A percentile compares a stretch with the other conserved stretches of the same genome.
Conservation (phyloP, 37 sponge, comb jelly and placozoan genomes). For the Ianthella basta region DNA sequence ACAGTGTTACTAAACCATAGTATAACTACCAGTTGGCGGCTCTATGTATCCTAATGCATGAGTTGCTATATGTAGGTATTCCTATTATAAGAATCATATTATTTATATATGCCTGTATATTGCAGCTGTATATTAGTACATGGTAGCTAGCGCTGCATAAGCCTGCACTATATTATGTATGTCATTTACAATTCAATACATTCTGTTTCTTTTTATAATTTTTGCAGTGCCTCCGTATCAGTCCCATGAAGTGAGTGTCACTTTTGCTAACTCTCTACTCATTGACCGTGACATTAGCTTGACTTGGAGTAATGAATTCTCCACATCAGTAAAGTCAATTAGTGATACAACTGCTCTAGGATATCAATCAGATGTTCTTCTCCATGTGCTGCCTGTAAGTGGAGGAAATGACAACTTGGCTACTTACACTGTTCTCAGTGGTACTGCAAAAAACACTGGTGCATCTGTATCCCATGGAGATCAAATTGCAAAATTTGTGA, state of each 20-base stretch:
- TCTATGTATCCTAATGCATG: too few species aligned
- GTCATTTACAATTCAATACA: too few species aligned
- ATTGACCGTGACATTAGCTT: constrained; percentile 6
- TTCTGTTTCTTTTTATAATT: neutral
- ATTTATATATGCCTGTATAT: too few species aligned
- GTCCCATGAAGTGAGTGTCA: constrained; percentile 6
- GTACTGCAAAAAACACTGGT: neutral
- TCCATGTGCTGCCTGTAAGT: neutral
- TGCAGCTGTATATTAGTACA: too few species aligned
- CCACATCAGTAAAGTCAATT: too few species aligned
- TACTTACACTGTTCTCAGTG: neutral
- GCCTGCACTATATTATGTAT: too few species aligned
- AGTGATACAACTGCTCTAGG: neutral
- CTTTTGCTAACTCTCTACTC: neutral
- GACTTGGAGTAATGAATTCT: constrained; percentile 1
- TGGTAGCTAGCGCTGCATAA: too few species aligned
- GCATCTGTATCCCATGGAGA: neutral
- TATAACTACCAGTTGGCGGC: too few species aligned
- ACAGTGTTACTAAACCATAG: too few species aligned
- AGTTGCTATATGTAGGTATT: too few species aligned
- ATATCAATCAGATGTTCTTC: neutral
- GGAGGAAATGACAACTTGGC: neutral
- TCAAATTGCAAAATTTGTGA: neutral
- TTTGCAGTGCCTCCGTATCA: constrained; percentile 13
- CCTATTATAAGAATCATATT: too few species aligned